Evolutionary conservation across 2,113 vertebrate genomes (phyloP).

Genomic region (Oostethus manadensis): DNA sequence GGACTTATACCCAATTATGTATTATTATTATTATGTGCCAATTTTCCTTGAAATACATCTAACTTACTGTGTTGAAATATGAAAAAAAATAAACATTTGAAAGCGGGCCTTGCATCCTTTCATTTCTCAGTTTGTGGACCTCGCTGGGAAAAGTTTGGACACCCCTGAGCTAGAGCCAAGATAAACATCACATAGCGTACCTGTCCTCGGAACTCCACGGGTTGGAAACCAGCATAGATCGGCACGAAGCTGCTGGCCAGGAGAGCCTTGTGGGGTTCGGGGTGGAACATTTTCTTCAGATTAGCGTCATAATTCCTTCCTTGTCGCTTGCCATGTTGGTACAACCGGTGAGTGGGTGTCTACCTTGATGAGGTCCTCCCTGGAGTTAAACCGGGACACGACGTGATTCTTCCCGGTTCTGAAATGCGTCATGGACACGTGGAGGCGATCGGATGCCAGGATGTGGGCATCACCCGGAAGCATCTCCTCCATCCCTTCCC

Average conservation of each 20-base stretch:
- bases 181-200: conserved; percentile 54
- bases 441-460: conserved; percentile 75
- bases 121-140: too few species aligned
- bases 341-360: neutral
- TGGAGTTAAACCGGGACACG: conserved; percentile 79
- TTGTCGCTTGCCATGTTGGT: neutral
- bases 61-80: too few species aligned
- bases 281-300: neutral
- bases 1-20: too few species aligned
- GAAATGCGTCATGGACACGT: conserved; percentile 81
- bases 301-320: too few species aligned
- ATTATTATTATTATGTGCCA: too few species aligned
- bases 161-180: too few species aligned
- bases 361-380: conserved; percentile 87
- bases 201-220: conserved; percentile 85
- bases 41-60: too few species aligned
- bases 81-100: too few species aligned
- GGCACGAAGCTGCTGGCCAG: conserved; percentile 89
- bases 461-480: conserved; percentile 83
- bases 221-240: conserved; percentile 78
- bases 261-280: conserved; percentile 78
- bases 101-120: too few species aligned
- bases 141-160: too few species aligned
- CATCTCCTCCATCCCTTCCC: conserved; percentile 81
- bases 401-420: conserved; percentile 73